Evolutionary conservation across 2,113 vertebrate species (phyloP).

Genomic region (Neotragus moschatus): DNA sequence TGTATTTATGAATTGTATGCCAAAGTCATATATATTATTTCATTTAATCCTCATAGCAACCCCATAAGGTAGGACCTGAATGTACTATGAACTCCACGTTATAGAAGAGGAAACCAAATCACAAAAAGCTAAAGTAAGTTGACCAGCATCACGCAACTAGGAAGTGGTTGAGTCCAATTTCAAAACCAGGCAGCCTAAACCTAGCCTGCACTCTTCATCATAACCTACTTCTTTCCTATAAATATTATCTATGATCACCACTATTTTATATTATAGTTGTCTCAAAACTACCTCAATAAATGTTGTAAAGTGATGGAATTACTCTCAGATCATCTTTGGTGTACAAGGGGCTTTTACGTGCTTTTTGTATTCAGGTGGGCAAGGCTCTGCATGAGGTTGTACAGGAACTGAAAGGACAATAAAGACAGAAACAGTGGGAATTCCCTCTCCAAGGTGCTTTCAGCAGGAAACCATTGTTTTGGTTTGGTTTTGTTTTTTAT

Average conservation of each 20-base stretch:
- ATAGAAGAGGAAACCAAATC: background rate
- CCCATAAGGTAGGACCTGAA: no score
- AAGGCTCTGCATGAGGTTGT: background rate
- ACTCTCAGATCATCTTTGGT: background rate
- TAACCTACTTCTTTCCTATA: background rate
- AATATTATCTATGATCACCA: background rate
- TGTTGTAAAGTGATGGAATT: background rate
- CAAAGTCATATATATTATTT: background rate
- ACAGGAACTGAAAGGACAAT: background rate
- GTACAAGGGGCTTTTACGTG: background rate
- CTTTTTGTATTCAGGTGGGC: background rate
- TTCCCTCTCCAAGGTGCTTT: background rate
- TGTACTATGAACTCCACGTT: background rate
- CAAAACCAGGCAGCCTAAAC: background rate
- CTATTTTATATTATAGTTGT: background rate
- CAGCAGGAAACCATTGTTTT: background rate
- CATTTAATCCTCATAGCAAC: background rate
- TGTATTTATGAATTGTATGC: background rate
- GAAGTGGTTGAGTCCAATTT: background rate
- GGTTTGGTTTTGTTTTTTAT: background rate
- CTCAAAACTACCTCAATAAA: background rate
- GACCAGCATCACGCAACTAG: background rate
- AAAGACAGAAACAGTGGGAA: background rate
- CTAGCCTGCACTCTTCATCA: background rate
- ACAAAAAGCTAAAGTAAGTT: background rate